These are phyloP conservation scores for Geotrupes spiniger DNA, from an alignment of 2,888 invertebrate genomes.

Conservation along the genomic window DNA sequence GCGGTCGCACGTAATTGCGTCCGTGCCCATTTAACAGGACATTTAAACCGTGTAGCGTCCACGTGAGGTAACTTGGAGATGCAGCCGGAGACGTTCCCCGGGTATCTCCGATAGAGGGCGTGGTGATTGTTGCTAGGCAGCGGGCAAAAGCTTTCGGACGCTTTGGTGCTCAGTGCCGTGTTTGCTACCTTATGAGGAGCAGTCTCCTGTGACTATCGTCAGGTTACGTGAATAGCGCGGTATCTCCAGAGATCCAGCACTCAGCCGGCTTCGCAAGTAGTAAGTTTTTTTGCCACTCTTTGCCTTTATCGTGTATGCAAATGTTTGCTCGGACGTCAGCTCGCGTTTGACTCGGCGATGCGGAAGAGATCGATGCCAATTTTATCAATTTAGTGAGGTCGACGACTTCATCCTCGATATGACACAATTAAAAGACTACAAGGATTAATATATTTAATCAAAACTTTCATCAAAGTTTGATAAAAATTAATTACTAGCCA, in stretches of 20 bases:
- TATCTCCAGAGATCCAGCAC: neutral
- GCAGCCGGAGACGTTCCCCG: slow-evolving; percentile 15
- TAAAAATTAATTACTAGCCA: too few species aligned
- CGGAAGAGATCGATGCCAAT: too few species aligned
- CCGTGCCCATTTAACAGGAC: neutral
- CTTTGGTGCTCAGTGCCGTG: slow-evolving; percentile 15
- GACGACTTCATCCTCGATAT: too few species aligned
- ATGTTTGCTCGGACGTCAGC: too few species aligned
- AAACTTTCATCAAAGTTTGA: too few species aligned
- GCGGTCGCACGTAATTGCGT: too few species aligned
- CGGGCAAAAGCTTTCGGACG: slow-evolving; percentile 13
- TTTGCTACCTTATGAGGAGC: slow-evolving; percentile 13
- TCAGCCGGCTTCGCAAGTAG: neutral
- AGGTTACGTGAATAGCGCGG: neutral
- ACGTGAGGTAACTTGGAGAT: slow-evolving; percentile 9
- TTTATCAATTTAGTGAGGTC: too few species aligned
- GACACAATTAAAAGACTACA: too few species aligned
- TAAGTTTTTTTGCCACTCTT: neutral
- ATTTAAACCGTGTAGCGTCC: neutral
- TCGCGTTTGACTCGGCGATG: too few species aligned
- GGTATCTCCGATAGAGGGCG: slow-evolving; percentile 22
- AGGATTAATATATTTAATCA: too few species aligned
- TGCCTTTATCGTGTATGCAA: neutral
- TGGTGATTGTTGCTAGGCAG: slow-evolving; percentile 21
- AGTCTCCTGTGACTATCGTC: slow-evolving; percentile 9